Base-by-base conservation (phyloP, 2,113 vertebrate species). In the Serilophus lunatus region DNA sequence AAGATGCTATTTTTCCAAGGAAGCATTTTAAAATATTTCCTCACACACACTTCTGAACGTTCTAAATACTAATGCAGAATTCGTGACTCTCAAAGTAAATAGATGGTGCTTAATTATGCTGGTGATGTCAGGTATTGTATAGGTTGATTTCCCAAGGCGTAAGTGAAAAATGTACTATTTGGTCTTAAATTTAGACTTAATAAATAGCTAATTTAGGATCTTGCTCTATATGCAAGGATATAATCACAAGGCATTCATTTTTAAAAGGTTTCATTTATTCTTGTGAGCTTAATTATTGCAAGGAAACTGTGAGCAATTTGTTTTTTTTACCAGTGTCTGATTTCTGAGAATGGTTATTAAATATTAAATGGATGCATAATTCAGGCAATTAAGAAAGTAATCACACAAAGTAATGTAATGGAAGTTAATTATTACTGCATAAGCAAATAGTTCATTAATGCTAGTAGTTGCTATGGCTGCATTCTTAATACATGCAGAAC, bases 331-430 rank as follows among this genome's bases (percentile, higher is more conserved):
- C 98, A 99, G 98, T 99, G 99, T 99, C 99, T 99, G 99, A 99
- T 99, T 99, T 99, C 98, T 99, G 99, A 99, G 99, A 99, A 99
- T 99, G 99, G 98, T 99, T 99, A 99, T 99, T 99, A 99, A 99
- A 99, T 99, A 99, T 99, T 99, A 99, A 99, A 99, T 99, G 99
- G 99, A 99, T 99, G 99, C 99, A 99, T 99, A 99, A 99, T 99
- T 99, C 99, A 99, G 99, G 99, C 99, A 99, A 99, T 99, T 99
- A 99, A 99, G 99, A 99, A 99, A 99, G 99, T 99, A 99, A 99
- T 99, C 99, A 99, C 99, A 99, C 99, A 99, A 99, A 99, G 99
- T 99, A 99, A 99, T 99, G 99, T 99, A 99, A 99, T 99, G 99
- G 99, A 99, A 99, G 99, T 99, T 99, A 99, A 99, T 99, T 99